Evolutionary conservation across 2,113 vertebrate species (phyloP).

Genomic region (Xiphophorus maculatus): DNA sequence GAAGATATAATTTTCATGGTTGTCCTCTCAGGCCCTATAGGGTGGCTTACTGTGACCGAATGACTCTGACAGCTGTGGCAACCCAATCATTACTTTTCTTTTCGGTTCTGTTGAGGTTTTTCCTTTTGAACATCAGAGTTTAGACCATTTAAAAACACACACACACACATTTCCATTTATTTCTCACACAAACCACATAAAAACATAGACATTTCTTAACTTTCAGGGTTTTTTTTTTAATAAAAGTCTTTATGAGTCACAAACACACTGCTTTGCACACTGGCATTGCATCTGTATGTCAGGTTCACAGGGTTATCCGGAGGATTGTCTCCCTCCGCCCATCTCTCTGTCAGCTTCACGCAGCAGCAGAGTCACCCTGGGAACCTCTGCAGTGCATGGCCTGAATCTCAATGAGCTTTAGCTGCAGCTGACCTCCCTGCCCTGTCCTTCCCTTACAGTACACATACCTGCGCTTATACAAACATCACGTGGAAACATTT

Average conservation of each 20-base stretch:
- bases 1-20: slow-evolving; percentile 62
- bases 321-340: slow-evolving; percentile 30
- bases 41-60: slow-evolving; percentile 60
- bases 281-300: slow-evolving; percentile 43
- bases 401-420: slow-evolving; percentile 73
- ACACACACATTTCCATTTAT: neutral
- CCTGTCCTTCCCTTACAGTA: slow-evolving; percentile 37
- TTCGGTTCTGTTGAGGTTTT: slow-evolving; percentile 19
- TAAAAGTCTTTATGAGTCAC: neutral
- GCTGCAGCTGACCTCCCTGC: slow-evolving; percentile 60
- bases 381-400: slow-evolving; percentile 65
- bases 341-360: slow-evolving; percentile 51
- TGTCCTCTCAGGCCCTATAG: slow-evolving; percentile 51
- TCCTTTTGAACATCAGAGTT: neutral
- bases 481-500: slow-evolving; percentile 6
- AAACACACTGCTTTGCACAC: neutral
- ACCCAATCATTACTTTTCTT: slow-evolving; percentile 42
- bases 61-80: slow-evolving; percentile 68
- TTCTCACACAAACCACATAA: neutral
- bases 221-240: neutral
- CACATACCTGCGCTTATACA: slow-evolving; percentile 6
- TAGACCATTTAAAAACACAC: neutral
- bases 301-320: slow-evolving; percentile 61
- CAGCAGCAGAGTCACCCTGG: slow-evolving; percentile 70
- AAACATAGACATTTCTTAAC: neutral